phyloP scores from a whole-genome alignment of 2,888 invertebrate genomes.

The Lamproptera curius region DNA sequence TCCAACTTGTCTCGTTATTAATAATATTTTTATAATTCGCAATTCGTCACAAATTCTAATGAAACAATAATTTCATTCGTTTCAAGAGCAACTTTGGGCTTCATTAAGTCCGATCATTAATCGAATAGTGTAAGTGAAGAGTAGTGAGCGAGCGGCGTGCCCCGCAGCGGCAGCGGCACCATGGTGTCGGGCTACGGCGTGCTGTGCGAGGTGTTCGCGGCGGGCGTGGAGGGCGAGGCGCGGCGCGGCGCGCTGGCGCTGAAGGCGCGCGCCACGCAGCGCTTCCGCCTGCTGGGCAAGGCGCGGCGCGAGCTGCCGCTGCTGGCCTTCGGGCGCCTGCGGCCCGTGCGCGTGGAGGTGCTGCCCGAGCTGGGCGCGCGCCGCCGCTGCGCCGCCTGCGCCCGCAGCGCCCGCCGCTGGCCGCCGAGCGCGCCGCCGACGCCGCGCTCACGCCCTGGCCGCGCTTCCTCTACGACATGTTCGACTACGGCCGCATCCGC shows the following conservation, averaged over 20 bases:
- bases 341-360: slow-evolving; percentile 44
- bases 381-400: slow-evolving; percentile 44
- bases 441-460: slow-evolving; percentile 66
- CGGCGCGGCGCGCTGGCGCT: slow-evolving; percentile 37
- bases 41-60: no score
- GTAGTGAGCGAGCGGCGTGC: no score
- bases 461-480: slow-evolving; percentile 59
- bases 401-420: slow-evolving; percentile 22
- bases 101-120: no score
- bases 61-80: no score
- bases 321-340: slow-evolving; percentile 33
- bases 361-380: slow-evolving; percentile 48
- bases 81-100: no score
- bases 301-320: slow-evolving; percentile 35
- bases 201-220: slow-evolving; percentile 67
- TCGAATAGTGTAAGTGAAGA: no score
- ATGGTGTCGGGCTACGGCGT: slow-evolving; percentile 60
- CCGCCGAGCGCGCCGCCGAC: slow-evolving; percentile 45
- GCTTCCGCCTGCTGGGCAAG: slow-evolving; percentile 45
- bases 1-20: no score
- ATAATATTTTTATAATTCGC: no score
- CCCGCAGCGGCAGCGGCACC: slow-evolving; percentile 46
- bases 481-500: slow-evolving; percentile 56
- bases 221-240: slow-evolving; percentile 32
- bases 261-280: slow-evolving; percentile 63